Base-by-base conservation (phyloP, 2,113 vertebrate genomes). In the Cinclus mexicanus region DNA sequence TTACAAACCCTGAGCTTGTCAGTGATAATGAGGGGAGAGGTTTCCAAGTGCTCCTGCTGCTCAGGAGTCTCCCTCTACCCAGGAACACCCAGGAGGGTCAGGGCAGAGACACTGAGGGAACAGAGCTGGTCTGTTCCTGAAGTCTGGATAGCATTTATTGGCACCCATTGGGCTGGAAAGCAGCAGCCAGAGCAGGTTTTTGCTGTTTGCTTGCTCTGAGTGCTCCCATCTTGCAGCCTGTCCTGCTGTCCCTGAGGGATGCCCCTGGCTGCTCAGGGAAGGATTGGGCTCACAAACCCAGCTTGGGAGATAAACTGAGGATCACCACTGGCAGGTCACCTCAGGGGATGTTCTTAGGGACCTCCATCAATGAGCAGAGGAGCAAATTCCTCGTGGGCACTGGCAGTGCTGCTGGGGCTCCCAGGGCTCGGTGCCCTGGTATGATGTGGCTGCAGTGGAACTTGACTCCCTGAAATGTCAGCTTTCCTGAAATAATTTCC, bases 31-130 rank as follows among this genome's bases (percentile, higher is more conserved):
- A 41, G 26, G 2, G 0, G 17, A 46, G 31, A 47, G 26, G 47
- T 57, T 75, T 83, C 39, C 25, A 25, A 44, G 35, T 24, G 41
- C 12, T 42, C 23, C 61, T 28, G 85, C 28, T 50, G 23, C 19
- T 79, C 2, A 0, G 12, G 10, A 24, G 4, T 33, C 6, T 6
- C 14, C 4, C 22, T 78, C 18, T 46, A 24, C 6, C 12, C 31
- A 6, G 26, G 44, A 37, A n/a, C 35, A n/a, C 0, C 1, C 20
- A 39, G 67, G 50, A 9, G 5, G 26, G 18, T 59, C 67, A 22
- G 65, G 16, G 4, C 24, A 70, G 14, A 67, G 75, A 41, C 29
- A 24, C 10, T 3, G 59, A 37, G 52, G 28, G 46, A 87, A 50
- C 35, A 41, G 46, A 44, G 31, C 88, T 3, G 4, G 11, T 14